Percentiles rank a stretch among this genome's conserved stretches.
phyloP scores from a whole-genome alignment of 2,888 invertebrate species.

The Xylocampa areola region DNA sequence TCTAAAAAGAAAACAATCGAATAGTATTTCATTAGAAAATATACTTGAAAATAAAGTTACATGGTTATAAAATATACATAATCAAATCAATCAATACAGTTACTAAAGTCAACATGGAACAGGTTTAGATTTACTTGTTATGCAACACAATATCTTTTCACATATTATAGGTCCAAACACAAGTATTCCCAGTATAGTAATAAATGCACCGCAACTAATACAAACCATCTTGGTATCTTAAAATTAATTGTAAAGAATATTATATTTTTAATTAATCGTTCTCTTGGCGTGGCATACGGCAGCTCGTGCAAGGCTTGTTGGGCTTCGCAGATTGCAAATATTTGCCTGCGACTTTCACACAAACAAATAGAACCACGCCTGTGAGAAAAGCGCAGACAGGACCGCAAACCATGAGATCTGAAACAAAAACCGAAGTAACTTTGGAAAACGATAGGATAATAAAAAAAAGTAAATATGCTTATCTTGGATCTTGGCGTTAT shows the following conservation, averaged over 20 bases:
- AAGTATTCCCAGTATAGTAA: constrained; percentile 26
- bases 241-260: neutral
- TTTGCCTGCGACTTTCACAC: constrained; percentile 19
- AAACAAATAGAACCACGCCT: constrained; percentile 21
- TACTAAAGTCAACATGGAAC: neutral
- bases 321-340: constrained; percentile 29
- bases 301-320: constrained; percentile 5
- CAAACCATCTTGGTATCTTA: constrained; percentile 32
- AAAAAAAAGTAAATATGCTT: constrained; percentile 54
- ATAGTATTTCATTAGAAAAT: constrained; percentile 8
- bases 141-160: constrained; percentile 36
- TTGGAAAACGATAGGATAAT: constrained; percentile 64
- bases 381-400: constrained; percentile 14
- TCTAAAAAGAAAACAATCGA: constrained; percentile 19
- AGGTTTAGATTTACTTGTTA: constrained; percentile 6
- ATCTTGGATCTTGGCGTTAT: constrained; percentile 51
- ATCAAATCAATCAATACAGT: neutral
- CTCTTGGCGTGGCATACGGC: constrained; percentile 17
- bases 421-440: constrained; percentile 72
- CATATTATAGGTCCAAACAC: constrained; percentile 44
- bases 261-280: neutral
- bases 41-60: constrained; percentile 22
- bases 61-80: constrained; percentile 9
- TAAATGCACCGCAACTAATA: constrained; percentile 25
- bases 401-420: constrained; percentile 59